Conservation (phyloP, 2,888 invertebrate genomes). For the Callyntrura sp. region DNA sequence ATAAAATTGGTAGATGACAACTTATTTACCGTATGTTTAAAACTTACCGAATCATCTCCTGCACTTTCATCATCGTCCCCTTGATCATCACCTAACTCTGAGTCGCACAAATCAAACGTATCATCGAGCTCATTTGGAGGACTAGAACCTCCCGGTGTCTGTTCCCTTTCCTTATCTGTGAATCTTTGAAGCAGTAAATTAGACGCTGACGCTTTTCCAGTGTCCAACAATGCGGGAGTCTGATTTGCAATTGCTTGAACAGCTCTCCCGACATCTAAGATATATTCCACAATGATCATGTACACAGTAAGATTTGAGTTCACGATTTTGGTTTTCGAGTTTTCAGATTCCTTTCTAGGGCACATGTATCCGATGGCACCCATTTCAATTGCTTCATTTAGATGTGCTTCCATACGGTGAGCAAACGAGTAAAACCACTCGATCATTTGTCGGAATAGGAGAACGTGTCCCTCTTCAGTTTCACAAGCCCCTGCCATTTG, state of each 20-base stretch:
- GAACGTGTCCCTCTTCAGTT: conserved; percentile 80
- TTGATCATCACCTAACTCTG: conserved; percentile 94
- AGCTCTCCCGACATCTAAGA: conserved; percentile 82
- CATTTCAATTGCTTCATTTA: conserved; percentile 72
- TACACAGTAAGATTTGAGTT: conserved; percentile 73
- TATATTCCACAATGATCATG: conserved; percentile 82
- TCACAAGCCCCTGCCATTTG: conserved; percentile 82
- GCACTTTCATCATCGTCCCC: conserved; percentile 95
- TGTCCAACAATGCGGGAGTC: conserved; percentile 56
- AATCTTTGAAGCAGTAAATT: conserved; percentile 66
- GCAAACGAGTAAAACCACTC: conserved; percentile 83
- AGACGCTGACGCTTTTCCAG: conserved; percentile 46
- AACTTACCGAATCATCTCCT: conserved; percentile 91
- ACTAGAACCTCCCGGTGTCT: conserved; percentile 81
- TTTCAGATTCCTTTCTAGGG: conserved; percentile 69
- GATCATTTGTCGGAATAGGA: conserved; percentile 81
- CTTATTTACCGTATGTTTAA: not conserved
- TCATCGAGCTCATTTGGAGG: conserved; percentile 83
- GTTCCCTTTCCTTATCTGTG: conserved; percentile 78
- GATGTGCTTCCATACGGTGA: conserved; percentile 78
- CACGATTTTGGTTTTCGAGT: conserved; percentile 63
- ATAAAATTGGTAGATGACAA: not conserved
- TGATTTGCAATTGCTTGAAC: conserved; percentile 77
- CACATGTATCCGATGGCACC: not conserved
- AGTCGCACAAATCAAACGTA: conserved; percentile 87